phyloP scores from a whole-genome alignment of 1,140 invertebrate species.

The Macrosteles quadrilineatus region DNA sequence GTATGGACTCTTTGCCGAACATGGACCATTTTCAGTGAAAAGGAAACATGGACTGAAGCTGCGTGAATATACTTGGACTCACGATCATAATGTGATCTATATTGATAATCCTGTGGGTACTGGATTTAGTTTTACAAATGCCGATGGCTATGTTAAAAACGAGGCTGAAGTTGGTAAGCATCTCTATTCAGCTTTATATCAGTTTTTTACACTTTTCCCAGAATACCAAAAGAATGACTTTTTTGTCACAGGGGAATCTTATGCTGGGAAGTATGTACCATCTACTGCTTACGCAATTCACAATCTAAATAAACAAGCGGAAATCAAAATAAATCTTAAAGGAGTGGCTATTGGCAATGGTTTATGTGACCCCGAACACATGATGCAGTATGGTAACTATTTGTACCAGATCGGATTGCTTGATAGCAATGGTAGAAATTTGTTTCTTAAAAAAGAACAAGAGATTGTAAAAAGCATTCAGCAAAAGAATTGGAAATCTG shows the following conservation, averaged over 20 bases:
- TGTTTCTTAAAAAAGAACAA: constrained; percentile 22
- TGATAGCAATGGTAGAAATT: constrained; percentile 55
- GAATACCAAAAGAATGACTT: constrained; percentile 40
- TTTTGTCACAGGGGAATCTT: constrained; percentile 57
- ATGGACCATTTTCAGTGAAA: constrained; percentile 52
- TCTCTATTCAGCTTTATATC: constrained; percentile 63
- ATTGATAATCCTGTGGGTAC: constrained; percentile 66
- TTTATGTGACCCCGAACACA: constrained; percentile 63
- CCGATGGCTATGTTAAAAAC: constrained; percentile 8
- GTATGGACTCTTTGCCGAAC: constrained; percentile 73
- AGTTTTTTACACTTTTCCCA: constrained; percentile 69
- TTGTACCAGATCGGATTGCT: constrained; percentile 65
- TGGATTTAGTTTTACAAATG: constrained; percentile 37
- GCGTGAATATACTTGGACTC: constrained; percentile 34
- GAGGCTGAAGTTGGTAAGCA: constrained; percentile 58
- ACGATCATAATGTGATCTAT: constrained; percentile 56
- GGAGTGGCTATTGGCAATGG: constrained; percentile 67
- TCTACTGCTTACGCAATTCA: constrained; percentile 49
- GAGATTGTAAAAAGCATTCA: constrained; percentile 7
- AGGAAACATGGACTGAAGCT: constrained; percentile 52
- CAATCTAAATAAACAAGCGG: constrained; percentile 36
- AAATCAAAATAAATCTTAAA: constrained; percentile 44
- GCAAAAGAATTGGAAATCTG: constrained; percentile 13
- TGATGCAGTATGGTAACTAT: constrained; percentile 63
- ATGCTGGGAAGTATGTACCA: constrained; percentile 60